Evolutionary conservation across 2,888 invertebrate genomes (phyloP), one percentile per base, ranked within the genome.

Genomic region (Exocentrus adspersus): DNA sequence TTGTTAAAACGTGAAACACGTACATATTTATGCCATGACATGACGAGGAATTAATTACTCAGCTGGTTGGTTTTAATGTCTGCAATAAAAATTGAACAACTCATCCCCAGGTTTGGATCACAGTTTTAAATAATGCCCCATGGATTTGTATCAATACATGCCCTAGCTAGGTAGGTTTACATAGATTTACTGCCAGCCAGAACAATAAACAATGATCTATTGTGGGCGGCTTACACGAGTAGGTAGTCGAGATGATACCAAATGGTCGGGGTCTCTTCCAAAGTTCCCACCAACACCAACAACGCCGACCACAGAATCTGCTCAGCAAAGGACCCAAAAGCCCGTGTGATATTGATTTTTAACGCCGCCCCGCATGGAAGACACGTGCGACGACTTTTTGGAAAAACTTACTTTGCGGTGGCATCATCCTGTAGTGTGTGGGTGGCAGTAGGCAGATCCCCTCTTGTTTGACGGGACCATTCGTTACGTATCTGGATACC

Each of bases 381-480:
- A 54, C 71, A 67, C 69, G 70, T 67, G 68, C 60, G 62, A 24
- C 7, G 24, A 24, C 7, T 24, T 24, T 24, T 24, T 24, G 3
- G 45, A 14, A 53, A 62, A 67, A 77, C 77, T 77, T 76, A 77
- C 77, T 71, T 73, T 72, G 77, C 41, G 72, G 74, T 60, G 80
- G 77, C 68, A 77, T 75, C 74, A 83, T 77, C 80, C 81, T 81
- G 73, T 80, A 78, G 71, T 79, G 81, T 68, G 79, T 81, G 54
- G 79, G 78, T 59, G 81, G 80, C 67, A 81, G 67, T 64, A 82
- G 69, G 70, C 82, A 82, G 64, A 82, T 77, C 68, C 81, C 81
- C 67, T 83, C 82, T 73, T 79, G 82, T 71, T 83, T 83, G 62
- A 82, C 80, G 51, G 82, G 80, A 60, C 80, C 82, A 71, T 80